A percentile compares a stretch with the other conserved stretches of the same genome.
These are phyloP conservation scores for Hyles vespertilio DNA, from an alignment of 1,140 invertebrate genomes.

Conservation along the genomic window DNA sequence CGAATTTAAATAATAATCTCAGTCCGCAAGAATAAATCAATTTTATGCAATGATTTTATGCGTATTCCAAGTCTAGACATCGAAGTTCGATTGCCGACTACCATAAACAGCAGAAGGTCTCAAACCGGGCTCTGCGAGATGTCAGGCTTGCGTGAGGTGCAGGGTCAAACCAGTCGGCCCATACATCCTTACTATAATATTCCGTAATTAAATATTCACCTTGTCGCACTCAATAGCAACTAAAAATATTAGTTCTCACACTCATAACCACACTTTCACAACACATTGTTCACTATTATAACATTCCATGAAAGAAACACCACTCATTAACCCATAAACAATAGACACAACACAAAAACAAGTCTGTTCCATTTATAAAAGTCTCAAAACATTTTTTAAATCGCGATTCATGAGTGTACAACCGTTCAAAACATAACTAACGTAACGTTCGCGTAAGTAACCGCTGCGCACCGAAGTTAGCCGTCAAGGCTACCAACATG, in stretches of 20 bases:
- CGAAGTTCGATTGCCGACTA: slow-evolving; percentile 6
- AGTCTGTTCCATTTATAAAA: slow-evolving; percentile 40
- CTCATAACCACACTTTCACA: slow-evolving; percentile 57
- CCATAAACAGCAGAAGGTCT: slow-evolving; percentile 30
- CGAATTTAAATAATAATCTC: too few relatives aligned
- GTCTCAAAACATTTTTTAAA: slow-evolving; percentile 28
- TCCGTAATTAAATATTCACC: slow-evolving; percentile 4
- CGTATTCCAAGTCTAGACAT: background rate
- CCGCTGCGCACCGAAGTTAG: slow-evolving; percentile 51
- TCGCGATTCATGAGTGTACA: slow-evolving; percentile 19
- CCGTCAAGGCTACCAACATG: slow-evolving; percentile 41
- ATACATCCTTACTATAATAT: background rate
- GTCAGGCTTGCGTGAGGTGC: slow-evolving; percentile 3
- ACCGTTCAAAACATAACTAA: slow-evolving; percentile 56
- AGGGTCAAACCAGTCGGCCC: background rate
- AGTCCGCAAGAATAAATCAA: too few relatives aligned
- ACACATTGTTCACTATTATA: slow-evolving; percentile 14
- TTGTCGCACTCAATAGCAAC: background rate
- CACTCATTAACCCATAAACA: slow-evolving; percentile 12
- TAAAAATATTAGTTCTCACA: background rate
- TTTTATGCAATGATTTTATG: too few relatives aligned
- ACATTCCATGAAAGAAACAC: slow-evolving; percentile 22
- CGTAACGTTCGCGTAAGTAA: slow-evolving; percentile 58
- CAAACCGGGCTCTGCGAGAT: slow-evolving; percentile 25
- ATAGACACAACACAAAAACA: slow-evolving; percentile 20